Evolutionary conservation across 2,113 vertebrate species (phyloP), one percentile per base, ranked within the genome.

Genomic region (Scortum barcoo): DNA sequence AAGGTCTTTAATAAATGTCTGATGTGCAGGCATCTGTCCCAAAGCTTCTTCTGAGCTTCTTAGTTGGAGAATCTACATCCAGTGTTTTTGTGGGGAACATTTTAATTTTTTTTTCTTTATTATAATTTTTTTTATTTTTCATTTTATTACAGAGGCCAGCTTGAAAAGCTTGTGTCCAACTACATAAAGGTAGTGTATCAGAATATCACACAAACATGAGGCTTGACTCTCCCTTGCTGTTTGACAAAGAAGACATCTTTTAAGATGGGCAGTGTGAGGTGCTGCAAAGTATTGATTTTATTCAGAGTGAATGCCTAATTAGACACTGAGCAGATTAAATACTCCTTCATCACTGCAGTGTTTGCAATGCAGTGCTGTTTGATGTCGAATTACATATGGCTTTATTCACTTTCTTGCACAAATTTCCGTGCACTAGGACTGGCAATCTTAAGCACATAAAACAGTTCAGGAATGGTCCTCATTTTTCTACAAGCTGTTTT

Each of bases 261-360:
- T 61, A 30, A 19, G 20, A 20, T 36, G 19, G 24, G 20, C 53
- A 61, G 38, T 42, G 36, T 22, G 56, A 76, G 79, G 22, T 50
- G 28, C 81, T 65, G 33, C 53, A 56, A 30, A 50, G 5, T 46
- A 80, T 83, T 50, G 83, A 72, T 89, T 86, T 76, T 28, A 50
- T 69, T 80, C 50, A 62, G 71, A 78, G n/a, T 26, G 46, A 83
- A 79, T 51, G 36, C 57, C 30, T 72, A 62, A 58, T 40, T 81
- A 72, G 57, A 84, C 46, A 53, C 56, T 54, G 38, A 67, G 33
- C 57, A 72, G 73, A 81, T 83, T 78, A 80, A 77, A 83, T 40
- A 42, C 58, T 58, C 28, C 16, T 68, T 69, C 54, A 42, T 69
- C 53, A 78, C 60, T 51, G 46, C 50, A 70, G 30, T 30, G 2